Percentiles rank a stretch among this genome's conserved stretches.
Evolutionary conservation across 2,113 vertebrate genomes (phyloP).

Genomic region (Thunnus thynnus): DNA sequence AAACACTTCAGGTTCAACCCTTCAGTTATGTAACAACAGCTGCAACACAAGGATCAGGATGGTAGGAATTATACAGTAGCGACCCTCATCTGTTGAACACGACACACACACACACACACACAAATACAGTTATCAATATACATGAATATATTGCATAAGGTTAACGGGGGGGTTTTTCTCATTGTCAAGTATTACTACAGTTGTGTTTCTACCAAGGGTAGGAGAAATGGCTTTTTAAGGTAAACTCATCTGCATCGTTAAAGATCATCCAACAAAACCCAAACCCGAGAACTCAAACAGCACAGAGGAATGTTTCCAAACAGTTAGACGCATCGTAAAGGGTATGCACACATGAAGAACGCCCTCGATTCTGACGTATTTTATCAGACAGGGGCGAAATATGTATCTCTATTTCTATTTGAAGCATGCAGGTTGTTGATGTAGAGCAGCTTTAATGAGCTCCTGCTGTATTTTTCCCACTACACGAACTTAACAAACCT

Average conservation of each 20-base stretch:
- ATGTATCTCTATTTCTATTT: not conserved
- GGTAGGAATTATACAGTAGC: slow-evolving; percentile 6
- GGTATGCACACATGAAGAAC: slow-evolving; percentile 1
- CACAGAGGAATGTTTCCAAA: slow-evolving; percentile 65
- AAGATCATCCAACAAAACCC: slow-evolving; percentile 12
- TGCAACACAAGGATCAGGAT: slow-evolving; percentile 4
- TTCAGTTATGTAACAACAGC: slow-evolving; percentile 1
- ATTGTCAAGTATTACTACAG: slow-evolving; percentile 74
- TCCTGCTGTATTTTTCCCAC: no score
- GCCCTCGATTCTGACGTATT: not conserved
- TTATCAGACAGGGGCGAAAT: slow-evolving; percentile 4
- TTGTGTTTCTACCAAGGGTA: slow-evolving; percentile 60
- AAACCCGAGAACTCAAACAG: slow-evolving; percentile 27
- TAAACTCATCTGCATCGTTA: slow-evolving; percentile 40
- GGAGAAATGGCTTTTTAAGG: slow-evolving; percentile 77
- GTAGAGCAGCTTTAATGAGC: not conserved
- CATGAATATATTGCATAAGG: slow-evolving; percentile 77
- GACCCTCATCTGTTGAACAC: slow-evolving; percentile 32
- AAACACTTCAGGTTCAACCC: not conserved
- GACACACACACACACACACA: slow-evolving; percentile 34
- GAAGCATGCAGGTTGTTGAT: slow-evolving; percentile 11
- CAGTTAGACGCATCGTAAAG: slow-evolving; percentile 11
- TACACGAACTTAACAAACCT: no score
- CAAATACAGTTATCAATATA: slow-evolving; percentile 24
- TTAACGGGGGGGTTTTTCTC: not conserved